Percentiles rank a stretch among this genome's conserved stretches.
Evolutionary conservation across 2,797 vertebrate genomes (phyloP).

Genomic region (Pangasius sanitwongsei): DNA sequence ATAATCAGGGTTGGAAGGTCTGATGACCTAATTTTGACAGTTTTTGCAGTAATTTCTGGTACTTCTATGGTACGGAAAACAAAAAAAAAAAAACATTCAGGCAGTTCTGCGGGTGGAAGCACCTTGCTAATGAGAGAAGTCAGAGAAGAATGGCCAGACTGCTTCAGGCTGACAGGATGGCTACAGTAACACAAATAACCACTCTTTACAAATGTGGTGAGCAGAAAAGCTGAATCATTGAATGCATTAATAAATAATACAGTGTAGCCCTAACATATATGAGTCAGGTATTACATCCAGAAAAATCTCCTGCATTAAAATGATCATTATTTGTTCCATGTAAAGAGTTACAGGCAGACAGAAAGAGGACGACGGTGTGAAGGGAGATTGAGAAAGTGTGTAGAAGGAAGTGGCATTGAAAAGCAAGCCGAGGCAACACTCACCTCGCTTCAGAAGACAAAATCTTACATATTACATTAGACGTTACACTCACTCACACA

Average conservation of each 20-base stretch:
- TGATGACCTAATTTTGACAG: background rate
- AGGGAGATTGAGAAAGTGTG: slow-evolving; percentile 41
- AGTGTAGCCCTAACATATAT: background rate
- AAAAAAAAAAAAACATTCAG: background rate
- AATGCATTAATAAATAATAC: background rate
- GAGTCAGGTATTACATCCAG: background rate
- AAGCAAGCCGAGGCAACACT: slow-evolving; percentile 8
- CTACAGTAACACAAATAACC: background rate
- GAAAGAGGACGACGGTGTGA: background rate
- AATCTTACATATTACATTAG: background rate
- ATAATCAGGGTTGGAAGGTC: background rate
- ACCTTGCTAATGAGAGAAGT: background rate
- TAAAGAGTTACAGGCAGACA: background rate
- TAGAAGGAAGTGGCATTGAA: slow-evolving; percentile 12
- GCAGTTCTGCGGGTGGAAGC: background rate
- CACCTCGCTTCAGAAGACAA: slow-evolving; percentile 24
- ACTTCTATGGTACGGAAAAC: background rate
- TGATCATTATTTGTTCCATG: background rate
- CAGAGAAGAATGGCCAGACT: background rate
- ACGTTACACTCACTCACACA: no score
- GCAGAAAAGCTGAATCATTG: background rate
- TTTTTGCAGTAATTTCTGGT: background rate
- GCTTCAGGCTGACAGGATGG: background rate
- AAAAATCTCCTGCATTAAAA: background rate
- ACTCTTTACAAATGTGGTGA: background rate